phyloP scores from a whole-genome alignment of 2,113 vertebrate species.

The Plecotus auritus region DNA sequence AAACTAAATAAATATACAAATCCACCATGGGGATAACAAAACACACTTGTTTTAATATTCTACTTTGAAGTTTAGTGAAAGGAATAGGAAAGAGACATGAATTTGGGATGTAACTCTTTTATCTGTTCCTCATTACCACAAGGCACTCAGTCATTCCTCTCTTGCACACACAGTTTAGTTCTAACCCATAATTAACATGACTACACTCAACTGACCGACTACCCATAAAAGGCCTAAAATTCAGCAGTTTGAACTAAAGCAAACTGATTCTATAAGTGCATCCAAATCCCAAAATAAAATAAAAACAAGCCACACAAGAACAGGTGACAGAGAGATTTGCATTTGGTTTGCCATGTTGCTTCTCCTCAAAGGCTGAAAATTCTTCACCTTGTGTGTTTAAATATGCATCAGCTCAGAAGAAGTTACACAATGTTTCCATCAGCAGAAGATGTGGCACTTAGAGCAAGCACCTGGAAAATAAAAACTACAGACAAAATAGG shows the following conservation, averaged over 20 bases:
- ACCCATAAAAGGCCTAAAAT: conserved; percentile 42
- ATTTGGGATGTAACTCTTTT: not conserved
- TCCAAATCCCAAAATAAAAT: conserved; percentile 32
- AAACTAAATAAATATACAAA: conserved; percentile 25
- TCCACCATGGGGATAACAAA: not conserved
- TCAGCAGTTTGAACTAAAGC: conserved; percentile 33
- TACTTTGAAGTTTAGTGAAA: conserved; percentile 25
- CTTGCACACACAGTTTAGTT: not conserved
- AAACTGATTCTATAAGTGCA: conserved; percentile 38
- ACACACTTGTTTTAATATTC: not conserved
- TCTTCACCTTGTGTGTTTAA: conserved; percentile 57
- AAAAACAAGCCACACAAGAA: conserved; percentile 58
- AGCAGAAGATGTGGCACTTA: conserved; percentile 70
- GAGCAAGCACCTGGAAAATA: conserved; percentile 69
- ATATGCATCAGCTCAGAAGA: conserved; percentile 72
- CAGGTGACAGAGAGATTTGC: conserved; percentile 44
- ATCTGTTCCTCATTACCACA: not conserved
- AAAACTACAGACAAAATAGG: conserved; percentile 73
- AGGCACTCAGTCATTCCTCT: not conserved
- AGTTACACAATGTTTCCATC: conserved; percentile 74
- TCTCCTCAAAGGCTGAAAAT: conserved; percentile 63
- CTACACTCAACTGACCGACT: conserved; percentile 31
- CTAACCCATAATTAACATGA: conserved; percentile 7
- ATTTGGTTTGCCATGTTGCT: conserved; percentile 39
- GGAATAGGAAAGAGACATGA: not conserved